These are phyloP conservation scores for Sphaeramia orbicularis DNA, from an alignment of 2,797 vertebrate species.

Conservation along the genomic window DNA sequence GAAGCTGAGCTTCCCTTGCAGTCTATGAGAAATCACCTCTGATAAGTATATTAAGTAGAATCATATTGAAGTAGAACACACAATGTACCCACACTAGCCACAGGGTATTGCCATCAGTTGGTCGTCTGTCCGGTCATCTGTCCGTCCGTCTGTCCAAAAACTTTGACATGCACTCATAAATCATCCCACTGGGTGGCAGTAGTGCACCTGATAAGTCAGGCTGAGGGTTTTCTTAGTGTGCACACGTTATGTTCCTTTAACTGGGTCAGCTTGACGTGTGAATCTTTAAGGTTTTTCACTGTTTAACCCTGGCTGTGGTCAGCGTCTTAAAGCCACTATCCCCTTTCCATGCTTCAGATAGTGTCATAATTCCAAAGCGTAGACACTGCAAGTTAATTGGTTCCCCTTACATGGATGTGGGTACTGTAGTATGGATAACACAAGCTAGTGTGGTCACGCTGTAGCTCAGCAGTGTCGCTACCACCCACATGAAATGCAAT, in stretches of 20 bases:
- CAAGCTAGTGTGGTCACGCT: slow-evolving; percentile 23
- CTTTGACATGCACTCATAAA: too few relatives aligned
- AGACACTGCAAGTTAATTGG: slow-evolving; percentile 50
- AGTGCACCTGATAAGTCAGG: too few relatives aligned
- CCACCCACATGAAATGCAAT: slow-evolving; percentile 22
- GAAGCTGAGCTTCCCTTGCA: too few relatives aligned
- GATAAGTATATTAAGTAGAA: too few relatives aligned
- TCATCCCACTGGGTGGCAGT: too few relatives aligned
- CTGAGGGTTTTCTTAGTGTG: too few relatives aligned
- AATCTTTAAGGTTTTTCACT: slow-evolving; percentile 38
- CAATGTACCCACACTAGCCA: too few relatives aligned
- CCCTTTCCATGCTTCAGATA: slow-evolving; percentile 66
- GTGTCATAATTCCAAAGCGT: slow-evolving; percentile 65
- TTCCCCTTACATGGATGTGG: slow-evolving; percentile 60
- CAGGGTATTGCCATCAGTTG: too few relatives aligned
- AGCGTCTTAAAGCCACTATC: slow-evolving; percentile 58
- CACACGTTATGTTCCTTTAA: not conserved
- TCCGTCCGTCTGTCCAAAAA: too few relatives aligned
- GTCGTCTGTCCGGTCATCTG: too few relatives aligned
- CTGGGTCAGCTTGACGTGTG: slow-evolving; percentile 30
- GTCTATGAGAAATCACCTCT: too few relatives aligned
- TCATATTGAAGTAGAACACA: too few relatives aligned
- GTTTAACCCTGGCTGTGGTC: slow-evolving; percentile 47
- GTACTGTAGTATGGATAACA: slow-evolving; percentile 28
- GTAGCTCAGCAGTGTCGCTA: slow-evolving; percentile 12